A percentile compares a stretch with the other conserved stretches of the same genome.
Conservation (phyloP, 2,797 vertebrate species). For the Liasis olivaceus region DNA sequence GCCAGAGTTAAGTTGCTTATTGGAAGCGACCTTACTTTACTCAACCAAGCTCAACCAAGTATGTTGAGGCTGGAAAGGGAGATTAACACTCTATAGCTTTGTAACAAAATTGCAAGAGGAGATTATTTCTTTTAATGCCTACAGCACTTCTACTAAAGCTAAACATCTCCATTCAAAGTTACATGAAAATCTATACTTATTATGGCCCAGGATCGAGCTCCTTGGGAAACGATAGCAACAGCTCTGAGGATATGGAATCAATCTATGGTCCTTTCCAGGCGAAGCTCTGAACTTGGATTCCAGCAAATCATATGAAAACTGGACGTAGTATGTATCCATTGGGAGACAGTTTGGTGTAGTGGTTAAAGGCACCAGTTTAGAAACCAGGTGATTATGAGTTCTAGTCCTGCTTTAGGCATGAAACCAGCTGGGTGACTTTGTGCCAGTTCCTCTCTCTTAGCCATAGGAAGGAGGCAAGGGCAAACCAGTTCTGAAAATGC, state of each 20-base stretch:
- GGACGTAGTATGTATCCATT: neutral
- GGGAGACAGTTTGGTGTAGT: neutral
- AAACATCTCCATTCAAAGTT: constrained; percentile 74
- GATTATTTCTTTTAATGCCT: constrained; percentile 70
- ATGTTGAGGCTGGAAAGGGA: constrained; percentile 70
- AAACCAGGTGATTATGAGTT: neutral
- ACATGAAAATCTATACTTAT: constrained; percentile 71
- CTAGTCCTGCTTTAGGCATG: neutral
- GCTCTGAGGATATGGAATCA: neutral
- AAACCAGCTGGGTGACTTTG: neutral
- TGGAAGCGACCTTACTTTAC: constrained; percentile 76
- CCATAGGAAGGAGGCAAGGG: neutral
- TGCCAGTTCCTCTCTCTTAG: neutral
- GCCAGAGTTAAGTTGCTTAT: constrained; percentile 79
- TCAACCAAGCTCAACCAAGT: constrained; percentile 78
- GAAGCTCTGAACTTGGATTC: neutral
- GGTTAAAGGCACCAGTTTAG: neutral
- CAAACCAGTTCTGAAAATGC: neutral
- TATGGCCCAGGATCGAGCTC: neutral
- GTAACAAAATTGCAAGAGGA: constrained; percentile 75
- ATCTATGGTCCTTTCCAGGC: neutral
- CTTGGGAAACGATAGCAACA: neutral
- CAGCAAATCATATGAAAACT: neutral
- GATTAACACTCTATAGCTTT: constrained; percentile 73
- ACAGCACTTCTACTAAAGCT: constrained; percentile 68